Conservation (phyloP, 2,113 vertebrate genomes). For the mouse (Mus musculus) region DNA sequence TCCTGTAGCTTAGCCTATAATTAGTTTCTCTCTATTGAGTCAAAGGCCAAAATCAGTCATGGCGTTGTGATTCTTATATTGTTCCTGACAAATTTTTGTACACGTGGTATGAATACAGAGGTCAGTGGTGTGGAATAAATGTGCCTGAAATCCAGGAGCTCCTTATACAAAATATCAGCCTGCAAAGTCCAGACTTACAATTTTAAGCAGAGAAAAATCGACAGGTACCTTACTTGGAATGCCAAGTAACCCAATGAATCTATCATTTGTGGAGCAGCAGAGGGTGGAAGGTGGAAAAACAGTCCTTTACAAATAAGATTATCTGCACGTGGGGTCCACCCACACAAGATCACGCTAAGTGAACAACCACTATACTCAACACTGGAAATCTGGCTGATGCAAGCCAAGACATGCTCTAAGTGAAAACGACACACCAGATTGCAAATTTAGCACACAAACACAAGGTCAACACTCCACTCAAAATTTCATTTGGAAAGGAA, state of each 20-base stretch:
- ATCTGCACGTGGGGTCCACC: not conserved
- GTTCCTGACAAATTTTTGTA: constrained; percentile 56
- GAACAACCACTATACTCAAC: not conserved
- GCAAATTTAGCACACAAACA: not conserved
- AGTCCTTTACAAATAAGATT: not conserved
- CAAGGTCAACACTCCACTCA: not conserved
- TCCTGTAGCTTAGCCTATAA: not conserved
- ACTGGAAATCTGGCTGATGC: not conserved
- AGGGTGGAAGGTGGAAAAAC: not conserved
- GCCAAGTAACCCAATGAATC: not conserved
- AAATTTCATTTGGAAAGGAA: not conserved
- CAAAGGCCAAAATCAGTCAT: constrained; percentile 56
- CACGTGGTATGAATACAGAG: constrained; percentile 47
- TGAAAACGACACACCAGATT: not conserved
- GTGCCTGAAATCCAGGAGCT: not conserved
- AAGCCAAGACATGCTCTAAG: not conserved
- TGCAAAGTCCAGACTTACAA: not conserved
- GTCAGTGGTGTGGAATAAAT: constrained; percentile 15
- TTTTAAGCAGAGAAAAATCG: not conserved
- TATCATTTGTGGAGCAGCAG: not conserved
- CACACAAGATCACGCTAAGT: not conserved
- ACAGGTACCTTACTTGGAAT: not conserved
- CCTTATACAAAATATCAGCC: constrained; percentile 17
- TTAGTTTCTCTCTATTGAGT: constrained; percentile 52
- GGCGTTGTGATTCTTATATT: not conserved